Conservation (phyloP, 2,797 vertebrate genomes). For the Furcifer pardalis region DNA sequence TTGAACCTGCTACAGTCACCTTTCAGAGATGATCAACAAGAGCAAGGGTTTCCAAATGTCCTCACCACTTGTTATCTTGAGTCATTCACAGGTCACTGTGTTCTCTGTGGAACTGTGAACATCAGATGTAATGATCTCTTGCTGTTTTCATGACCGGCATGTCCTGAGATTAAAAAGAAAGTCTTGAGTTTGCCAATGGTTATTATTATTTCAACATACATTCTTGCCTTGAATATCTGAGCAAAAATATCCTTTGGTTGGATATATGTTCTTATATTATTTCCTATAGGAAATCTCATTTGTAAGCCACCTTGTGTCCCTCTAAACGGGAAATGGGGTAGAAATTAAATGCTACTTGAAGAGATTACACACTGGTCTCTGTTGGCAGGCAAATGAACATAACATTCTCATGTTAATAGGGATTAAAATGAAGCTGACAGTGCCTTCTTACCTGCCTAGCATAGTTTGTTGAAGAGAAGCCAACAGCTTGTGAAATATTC, state of each 20-base stretch:
- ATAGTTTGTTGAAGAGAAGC: background rate
- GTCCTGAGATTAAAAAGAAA: background rate
- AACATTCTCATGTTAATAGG: background rate
- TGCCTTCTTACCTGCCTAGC: background rate
- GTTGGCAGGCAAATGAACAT: background rate
- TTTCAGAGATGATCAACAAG: background rate
- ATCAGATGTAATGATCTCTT: background rate
- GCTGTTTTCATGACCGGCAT: constrained; percentile 5
- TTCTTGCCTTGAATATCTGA: background rate
- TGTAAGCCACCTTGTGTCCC: no score
- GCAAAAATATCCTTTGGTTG: background rate
- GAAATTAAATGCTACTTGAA: no score
- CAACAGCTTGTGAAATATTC: constrained; percentile 3
- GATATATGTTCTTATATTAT: background rate
- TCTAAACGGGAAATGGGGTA: no score
- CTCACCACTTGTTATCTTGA: background rate
- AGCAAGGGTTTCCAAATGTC: background rate
- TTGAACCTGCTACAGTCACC: background rate
- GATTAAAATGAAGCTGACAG: background rate
- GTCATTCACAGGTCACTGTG: constrained; percentile 14
- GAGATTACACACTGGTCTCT: background rate
- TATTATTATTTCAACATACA: background rate
- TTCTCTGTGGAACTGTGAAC: background rate
- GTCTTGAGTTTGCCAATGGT: background rate
- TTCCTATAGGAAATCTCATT: background rate